Base-by-base conservation (phyloP, 2,797 vertebrate species). In the Xiphophorus birchmanni region DNA sequence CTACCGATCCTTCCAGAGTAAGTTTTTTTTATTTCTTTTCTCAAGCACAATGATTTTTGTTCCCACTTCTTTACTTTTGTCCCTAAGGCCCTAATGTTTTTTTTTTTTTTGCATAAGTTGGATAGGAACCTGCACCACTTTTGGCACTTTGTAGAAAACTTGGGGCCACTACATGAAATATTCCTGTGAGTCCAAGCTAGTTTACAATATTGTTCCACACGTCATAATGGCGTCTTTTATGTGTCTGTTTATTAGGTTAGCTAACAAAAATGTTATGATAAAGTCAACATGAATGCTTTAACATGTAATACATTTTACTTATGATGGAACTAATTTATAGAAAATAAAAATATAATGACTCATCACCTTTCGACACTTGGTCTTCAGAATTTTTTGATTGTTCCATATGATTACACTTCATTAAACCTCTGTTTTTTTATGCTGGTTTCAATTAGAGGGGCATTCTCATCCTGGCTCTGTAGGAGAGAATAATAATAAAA, bases 1-100 rank as follows among this genome's bases (percentile, higher is more conserved):
- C 79, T 82, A 90, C 91, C 77, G 81, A 94, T 92, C 89, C 88
- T 92, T 87, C 88, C 80, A 88, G 85, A 93, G 90, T 91, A 93
- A 90, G 93, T 88, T 89, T 89, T 52, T 52, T 52, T 52, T 42
- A 90, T 76, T 90, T 84, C 79, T 89, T 63, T 84, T 82, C 75
- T 89, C 80, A 87, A 90, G 82, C 82, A 86, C 88, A 91, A 88
- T 90, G 86, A 86, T 90, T 91, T 88, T 74, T 79, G 56, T 50
- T 15, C 37, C 40, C 50, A 42, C 40, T 78, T 83, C 80, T 82
- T 77, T 82, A 91, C 76, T 86, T 90, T 84, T 88, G 80, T 74
- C 88, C 84, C 88, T 86, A 78, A 91, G 92, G 86, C 83, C 71
- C 60, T 92, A 85, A 88, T 92, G 86, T 71, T 21, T 50, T 92